Percentiles rank a stretch among this genome's conserved stretches.
Evolutionary conservation across 2,888 invertebrate genomes (phyloP).

Genomic region (Athalia circularis): DNA sequence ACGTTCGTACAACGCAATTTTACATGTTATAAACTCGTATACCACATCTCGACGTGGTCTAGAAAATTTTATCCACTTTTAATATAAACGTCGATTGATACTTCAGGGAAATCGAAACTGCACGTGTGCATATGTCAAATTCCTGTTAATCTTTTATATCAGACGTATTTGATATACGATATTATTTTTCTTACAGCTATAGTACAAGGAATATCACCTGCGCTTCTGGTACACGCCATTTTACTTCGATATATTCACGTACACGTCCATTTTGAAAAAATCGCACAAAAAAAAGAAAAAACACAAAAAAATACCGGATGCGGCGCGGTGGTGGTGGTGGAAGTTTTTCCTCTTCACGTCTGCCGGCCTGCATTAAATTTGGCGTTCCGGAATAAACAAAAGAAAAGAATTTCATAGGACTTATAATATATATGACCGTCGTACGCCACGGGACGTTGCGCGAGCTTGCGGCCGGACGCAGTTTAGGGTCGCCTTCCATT

Average conservation of each 20-base stretch:
- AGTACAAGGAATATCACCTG: background rate
- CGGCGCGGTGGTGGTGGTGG: background rate
- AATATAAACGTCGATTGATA: conserved; percentile 47
- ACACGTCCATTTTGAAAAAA: too few relatives aligned
- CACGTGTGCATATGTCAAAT: conserved; percentile 51
- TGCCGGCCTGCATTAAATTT: conserved; percentile 60
- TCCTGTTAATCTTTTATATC: conserved; percentile 61
- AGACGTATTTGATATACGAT: conserved; percentile 62
- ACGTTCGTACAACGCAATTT: background rate
- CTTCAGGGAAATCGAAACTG: conserved; percentile 63
- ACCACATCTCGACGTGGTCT: background rate
- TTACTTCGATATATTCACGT: too few relatives aligned
- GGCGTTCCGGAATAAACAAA: conserved; percentile 64
- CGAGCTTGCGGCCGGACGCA: conserved; percentile 11
- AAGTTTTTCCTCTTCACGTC: conserved; percentile 23
- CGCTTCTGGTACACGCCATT: background rate
- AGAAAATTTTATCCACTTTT: background rate
- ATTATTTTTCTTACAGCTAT: conserved; percentile 30
- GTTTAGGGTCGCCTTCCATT: conserved; percentile 53
- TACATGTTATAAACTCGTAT: too few relatives aligned
- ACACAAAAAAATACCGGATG: background rate
- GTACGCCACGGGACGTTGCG: conserved; percentile 21
- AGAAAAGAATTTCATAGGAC: conserved; percentile 59
- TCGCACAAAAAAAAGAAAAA: too few relatives aligned
- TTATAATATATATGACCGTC: conserved; percentile 36